Conservation (phyloP, 2,113 vertebrate species). For the Uria lomvia region DNA sequence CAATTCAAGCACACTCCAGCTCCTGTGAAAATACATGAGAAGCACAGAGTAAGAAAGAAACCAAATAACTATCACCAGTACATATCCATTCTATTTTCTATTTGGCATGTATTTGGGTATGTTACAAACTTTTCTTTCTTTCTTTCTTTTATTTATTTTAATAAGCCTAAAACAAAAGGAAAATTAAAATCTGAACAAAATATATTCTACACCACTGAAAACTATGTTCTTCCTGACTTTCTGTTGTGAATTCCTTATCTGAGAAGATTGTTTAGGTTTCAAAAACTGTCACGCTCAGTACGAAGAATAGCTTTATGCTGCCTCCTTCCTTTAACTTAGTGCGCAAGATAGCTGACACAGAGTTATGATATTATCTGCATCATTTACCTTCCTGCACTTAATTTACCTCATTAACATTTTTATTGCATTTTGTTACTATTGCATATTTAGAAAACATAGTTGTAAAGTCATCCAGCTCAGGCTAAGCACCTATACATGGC, state of each 20-base stretch:
- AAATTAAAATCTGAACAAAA: slow-evolving; percentile 47
- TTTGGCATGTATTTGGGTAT: not conserved
- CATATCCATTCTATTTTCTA: not conserved
- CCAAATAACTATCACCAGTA: not conserved
- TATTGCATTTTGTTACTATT: not conserved
- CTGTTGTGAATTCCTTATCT: slow-evolving; percentile 56
- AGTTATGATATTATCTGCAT: slow-evolving; percentile 1
- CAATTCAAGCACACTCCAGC: not conserved
- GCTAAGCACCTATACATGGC: not conserved
- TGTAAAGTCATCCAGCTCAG: not conserved
- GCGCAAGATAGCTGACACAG: not conserved
- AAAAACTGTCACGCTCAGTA: not conserved
- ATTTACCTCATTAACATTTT: slow-evolving; percentile 43
- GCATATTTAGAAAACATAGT: not conserved
- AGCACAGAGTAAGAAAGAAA: not conserved
- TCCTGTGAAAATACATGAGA: not conserved
- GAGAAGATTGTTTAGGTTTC: slow-evolving; percentile 32
- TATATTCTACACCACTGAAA: slow-evolving; percentile 25
- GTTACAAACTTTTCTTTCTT: not conserved
- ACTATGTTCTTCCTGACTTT: slow-evolving; percentile 44
- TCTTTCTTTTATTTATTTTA: not conserved
- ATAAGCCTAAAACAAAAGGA: slow-evolving; percentile 44
- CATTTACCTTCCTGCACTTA: slow-evolving; percentile 41
- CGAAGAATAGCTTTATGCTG: not conserved
- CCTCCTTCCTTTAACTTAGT: slow-evolving; percentile 19